Evolutionary conservation across 2,888 invertebrate species (phyloP).

Genomic region (Philonicus albiceps): DNA sequence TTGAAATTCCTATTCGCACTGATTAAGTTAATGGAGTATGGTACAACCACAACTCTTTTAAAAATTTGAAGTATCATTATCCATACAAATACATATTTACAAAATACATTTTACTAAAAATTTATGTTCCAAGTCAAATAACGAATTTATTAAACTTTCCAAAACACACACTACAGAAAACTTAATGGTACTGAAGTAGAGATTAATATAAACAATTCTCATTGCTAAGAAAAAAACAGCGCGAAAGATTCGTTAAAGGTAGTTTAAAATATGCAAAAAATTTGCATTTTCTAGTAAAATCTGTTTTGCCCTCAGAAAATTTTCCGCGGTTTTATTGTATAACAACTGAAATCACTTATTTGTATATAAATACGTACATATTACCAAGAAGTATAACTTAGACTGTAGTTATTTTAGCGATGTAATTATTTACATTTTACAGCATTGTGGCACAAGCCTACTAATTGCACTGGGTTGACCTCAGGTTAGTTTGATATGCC

Average conservation of each 20-base stretch:
- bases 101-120: background rate
- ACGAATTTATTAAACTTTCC: slow-evolving; percentile 19
- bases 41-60: background rate
- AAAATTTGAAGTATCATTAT: background rate
- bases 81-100: background rate
- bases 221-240: slow-evolving; percentile 11
- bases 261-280: slow-evolving; percentile 20
- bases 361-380: slow-evolving; percentile 45
- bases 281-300: slow-evolving; percentile 6
- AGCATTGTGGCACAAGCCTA: slow-evolving; percentile 33
- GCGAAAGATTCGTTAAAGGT: background rate
- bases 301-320: slow-evolving; percentile 28
- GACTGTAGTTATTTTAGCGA: slow-evolving; percentile 32
- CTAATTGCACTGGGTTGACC: slow-evolving; percentile 35
- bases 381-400: slow-evolving; percentile 45
- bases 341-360: slow-evolving; percentile 39
- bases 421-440: slow-evolving; percentile 43
- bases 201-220: slow-evolving; percentile 1
- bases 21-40: background rate
- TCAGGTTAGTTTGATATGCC: slow-evolving; percentile 22
- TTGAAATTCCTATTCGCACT: background rate
- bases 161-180: slow-evolving; percentile 39
- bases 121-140: background rate
- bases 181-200: slow-evolving; percentile 35
- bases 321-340: slow-evolving; percentile 20